A percentile compares a stretch with the other conserved stretches of the same genome.
Conservation (phyloP, 2,113 vertebrate genomes). For the Epinephelus lanceolatus region DNA sequence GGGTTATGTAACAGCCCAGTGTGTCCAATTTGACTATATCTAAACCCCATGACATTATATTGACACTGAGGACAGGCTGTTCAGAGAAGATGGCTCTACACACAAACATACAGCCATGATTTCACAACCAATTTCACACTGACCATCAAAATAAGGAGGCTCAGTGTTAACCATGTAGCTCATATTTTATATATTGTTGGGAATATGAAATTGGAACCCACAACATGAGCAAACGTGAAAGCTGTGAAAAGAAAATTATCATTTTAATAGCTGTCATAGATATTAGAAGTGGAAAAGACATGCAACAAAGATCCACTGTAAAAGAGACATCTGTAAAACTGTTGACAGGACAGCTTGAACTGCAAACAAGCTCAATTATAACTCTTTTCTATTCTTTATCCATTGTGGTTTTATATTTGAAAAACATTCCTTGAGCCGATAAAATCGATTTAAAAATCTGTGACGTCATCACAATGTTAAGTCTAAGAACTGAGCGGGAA, state of each 20-base stretch:
- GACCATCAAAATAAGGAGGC: neutral
- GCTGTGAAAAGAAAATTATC: neutral
- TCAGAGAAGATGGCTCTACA: neutral
- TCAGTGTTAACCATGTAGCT: neutral
- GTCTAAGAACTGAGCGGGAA: no score
- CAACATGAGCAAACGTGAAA: neutral
- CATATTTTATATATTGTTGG: neutral
- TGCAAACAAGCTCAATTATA: no score
- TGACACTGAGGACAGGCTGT: conserved; percentile 50
- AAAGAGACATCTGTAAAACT: no score
- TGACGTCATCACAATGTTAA: no score
- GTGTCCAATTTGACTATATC: conserved; percentile 43
- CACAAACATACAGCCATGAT: conserved; percentile 1
- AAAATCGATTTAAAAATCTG: no score
- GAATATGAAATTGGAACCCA: neutral
- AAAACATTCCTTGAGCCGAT: no score
- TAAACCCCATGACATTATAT: conserved; percentile 61
- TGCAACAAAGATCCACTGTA: neutral
- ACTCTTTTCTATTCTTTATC: no score
- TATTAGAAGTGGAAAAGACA: neutral
- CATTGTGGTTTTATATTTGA: no score
- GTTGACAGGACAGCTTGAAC: no score
- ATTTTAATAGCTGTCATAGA: neutral
- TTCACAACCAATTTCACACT: conserved; percentile 27
- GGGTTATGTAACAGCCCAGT: conserved; percentile 62